A percentile compares a stretch with the other conserved stretches of the same genome.
Conservation (phyloP, 2,888 invertebrate species). For the Catotricha subobsoleta region DNA sequence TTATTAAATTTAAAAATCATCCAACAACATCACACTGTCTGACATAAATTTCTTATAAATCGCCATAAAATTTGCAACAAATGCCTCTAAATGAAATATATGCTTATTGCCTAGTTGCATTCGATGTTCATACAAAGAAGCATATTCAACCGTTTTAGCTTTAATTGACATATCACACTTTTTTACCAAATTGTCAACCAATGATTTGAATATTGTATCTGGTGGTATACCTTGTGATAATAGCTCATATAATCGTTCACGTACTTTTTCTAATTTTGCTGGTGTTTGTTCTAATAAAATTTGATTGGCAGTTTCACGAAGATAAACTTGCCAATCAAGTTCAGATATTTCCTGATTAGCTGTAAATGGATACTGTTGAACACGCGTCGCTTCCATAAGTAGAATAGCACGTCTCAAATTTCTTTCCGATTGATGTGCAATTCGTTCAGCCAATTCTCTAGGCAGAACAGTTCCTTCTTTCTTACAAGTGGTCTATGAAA, state of each 20-base stretch:
- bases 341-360: conserved; percentile 62
- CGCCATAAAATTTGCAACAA: conserved; percentile 91
- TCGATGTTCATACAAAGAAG: conserved; percentile 82
- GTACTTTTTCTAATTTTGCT: conserved; percentile 61
- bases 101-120: conserved; percentile 83
- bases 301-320: conserved; percentile 69
- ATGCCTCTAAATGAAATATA: conserved; percentile 94
- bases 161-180: conserved; percentile 85
- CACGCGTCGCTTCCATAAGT: conserved; percentile 85
- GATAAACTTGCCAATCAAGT: conserved; percentile 85
- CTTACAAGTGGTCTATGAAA: conserved; percentile 43
- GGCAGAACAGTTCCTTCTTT: conserved; percentile 70
- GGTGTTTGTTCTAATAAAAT: conserved; percentile 78
- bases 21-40: conserved; percentile 21
- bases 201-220: conserved; percentile 75
- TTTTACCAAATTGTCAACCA: conserved; percentile 65
- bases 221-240: conserved; percentile 86
- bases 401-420: conserved; percentile 85
- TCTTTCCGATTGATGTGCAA: conserved; percentile 63
- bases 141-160: conserved; percentile 64
- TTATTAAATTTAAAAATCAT: conserved; percentile 19
- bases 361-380: conserved; percentile 75
- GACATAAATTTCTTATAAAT: conserved; percentile 66
- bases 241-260: conserved; percentile 81
- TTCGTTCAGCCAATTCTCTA: conserved; percentile 50